Evolutionary conservation across 1,140 invertebrate genomes (phyloP).

Genomic region (Goniozus legneri): DNA sequence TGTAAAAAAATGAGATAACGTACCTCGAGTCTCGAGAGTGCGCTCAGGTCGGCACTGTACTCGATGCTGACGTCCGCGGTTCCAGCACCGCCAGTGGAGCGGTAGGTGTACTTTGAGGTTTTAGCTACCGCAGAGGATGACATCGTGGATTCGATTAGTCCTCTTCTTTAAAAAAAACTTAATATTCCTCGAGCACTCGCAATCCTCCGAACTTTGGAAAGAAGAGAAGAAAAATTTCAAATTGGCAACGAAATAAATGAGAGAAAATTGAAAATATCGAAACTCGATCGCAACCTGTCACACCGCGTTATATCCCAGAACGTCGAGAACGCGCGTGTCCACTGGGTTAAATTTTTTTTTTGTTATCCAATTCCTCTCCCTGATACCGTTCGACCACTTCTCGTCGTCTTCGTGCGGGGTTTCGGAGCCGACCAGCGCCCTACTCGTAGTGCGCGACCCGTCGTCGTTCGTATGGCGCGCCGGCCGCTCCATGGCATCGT

Average conservation of each 20-base stretch:
- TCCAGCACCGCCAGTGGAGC: constrained; percentile 71
- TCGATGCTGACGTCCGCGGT: constrained; percentile 88
- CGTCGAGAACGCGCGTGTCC: too few species aligned
- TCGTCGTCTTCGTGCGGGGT: constrained; percentile 36
- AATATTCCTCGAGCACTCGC: not conserved
- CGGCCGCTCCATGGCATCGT: constrained; percentile 44
- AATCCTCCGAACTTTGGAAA: too few species aligned
- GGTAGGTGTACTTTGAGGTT: constrained; percentile 86
- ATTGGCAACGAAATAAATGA: too few species aligned
- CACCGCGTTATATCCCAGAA: too few species aligned
- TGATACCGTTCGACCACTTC: not conserved
- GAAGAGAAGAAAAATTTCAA: too few species aligned
- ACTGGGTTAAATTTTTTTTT: not conserved
- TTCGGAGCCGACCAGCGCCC: constrained; percentile 53
- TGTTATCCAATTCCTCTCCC: not conserved
- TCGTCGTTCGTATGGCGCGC: constrained; percentile 54
- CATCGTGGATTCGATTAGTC: constrained; percentile 31
- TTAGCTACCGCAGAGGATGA: constrained; percentile 75
- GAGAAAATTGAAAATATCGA: too few species aligned
- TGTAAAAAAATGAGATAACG: too few species aligned
- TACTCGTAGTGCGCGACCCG: constrained; percentile 53
- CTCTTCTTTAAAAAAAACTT: constrained; percentile 6
- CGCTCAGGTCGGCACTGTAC: constrained; percentile 87
- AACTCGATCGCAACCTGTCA: too few species aligned
- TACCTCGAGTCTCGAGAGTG: constrained; percentile 91